Conservation (phyloP, 92 coral and sea anemone species). For the Palythoa grandis region DNA sequence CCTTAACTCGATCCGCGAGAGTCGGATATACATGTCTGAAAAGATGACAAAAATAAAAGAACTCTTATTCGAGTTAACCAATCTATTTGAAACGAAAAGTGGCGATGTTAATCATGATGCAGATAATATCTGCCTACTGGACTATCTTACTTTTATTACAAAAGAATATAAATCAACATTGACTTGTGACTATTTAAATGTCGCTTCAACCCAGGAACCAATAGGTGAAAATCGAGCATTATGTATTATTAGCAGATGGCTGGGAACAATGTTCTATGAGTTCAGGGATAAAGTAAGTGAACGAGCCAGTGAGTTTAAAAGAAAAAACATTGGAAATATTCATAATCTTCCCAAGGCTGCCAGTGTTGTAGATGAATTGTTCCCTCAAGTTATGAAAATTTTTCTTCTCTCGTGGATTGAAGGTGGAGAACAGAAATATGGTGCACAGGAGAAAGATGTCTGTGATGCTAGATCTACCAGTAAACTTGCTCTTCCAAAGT, state of each 20-base stretch:
- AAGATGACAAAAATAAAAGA: conserved; percentile 3
- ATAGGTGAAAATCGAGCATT: conserved; percentile 44
- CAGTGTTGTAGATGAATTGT: conserved; percentile 72
- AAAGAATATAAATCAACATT: conserved; percentile 37
- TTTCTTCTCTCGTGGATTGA: conserved; percentile 81
- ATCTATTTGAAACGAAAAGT: not conserved
- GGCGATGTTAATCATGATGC: not conserved
- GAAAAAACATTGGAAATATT: conserved; percentile 75
- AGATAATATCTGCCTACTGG: conserved; percentile 9
- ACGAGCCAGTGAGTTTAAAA: conserved; percentile 75
- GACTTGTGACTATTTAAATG: conserved; percentile 5
- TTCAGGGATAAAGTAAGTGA: conserved; percentile 64
- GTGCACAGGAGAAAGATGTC: conserved; percentile 5
- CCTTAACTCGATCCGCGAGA: not conserved
- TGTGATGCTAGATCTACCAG: not conserved
- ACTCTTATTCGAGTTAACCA: conserved; percentile 1
- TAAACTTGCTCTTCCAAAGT: conserved; percentile 21
- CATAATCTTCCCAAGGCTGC: conserved; percentile 81
- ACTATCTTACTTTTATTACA: conserved; percentile 25
- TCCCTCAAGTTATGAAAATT: conserved; percentile 78
- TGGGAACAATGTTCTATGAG: conserved; percentile 73
- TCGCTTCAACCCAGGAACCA: conserved; percentile 6
- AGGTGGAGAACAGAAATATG: conserved; percentile 6
- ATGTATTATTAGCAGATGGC: conserved; percentile 63
- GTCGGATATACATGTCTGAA: not conserved